Evolutionary conservation across 2,888 invertebrate species (phyloP).

Genomic region (Hofmannophila pseudospretella): DNA sequence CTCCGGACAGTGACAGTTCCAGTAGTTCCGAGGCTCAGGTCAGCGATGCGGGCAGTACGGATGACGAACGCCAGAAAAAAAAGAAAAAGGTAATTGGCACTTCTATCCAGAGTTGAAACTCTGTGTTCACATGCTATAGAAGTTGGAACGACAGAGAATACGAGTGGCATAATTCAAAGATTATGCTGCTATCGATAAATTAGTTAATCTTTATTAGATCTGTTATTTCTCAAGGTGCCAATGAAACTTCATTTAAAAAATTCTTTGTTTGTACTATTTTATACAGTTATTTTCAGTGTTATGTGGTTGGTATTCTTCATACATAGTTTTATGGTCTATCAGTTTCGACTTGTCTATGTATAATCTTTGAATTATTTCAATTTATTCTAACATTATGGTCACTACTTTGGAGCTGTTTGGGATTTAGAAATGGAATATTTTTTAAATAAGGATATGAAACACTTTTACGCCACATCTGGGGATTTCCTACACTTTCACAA

Average conservation of each 20-base stretch:
- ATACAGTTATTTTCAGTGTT: constrained; percentile 7
- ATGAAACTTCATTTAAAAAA: no score
- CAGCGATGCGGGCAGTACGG: constrained; percentile 49
- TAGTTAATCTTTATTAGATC: not conserved
- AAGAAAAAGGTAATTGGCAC: constrained; percentile 60
- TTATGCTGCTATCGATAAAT: constrained; percentile 11
- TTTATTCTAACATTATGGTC: constrained; percentile 16
- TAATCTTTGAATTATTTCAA: constrained; percentile 18
- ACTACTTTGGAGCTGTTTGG: constrained; percentile 10
- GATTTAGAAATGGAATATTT: constrained; percentile 4
- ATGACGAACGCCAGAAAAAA: constrained; percentile 55
- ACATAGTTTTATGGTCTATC: not conserved
- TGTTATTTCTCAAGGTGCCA: no score
- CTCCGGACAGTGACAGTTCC: constrained; percentile 70
- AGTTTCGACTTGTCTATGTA: constrained; percentile 1
- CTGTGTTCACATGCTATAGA: constrained; percentile 5
- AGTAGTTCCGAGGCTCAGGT: constrained; percentile 62
- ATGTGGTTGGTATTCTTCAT: constrained; percentile 6
- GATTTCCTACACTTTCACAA: constrained; percentile 6
- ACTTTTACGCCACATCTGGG: not conserved
- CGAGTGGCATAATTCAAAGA: constrained; percentile 23
- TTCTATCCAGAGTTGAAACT: not conserved
- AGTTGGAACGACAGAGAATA: constrained; percentile 8
- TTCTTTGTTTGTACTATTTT: not conserved
- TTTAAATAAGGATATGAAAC: not conserved